Conservation (phyloP, 2,797 vertebrate genomes). For the Avahi laniger region DNA sequence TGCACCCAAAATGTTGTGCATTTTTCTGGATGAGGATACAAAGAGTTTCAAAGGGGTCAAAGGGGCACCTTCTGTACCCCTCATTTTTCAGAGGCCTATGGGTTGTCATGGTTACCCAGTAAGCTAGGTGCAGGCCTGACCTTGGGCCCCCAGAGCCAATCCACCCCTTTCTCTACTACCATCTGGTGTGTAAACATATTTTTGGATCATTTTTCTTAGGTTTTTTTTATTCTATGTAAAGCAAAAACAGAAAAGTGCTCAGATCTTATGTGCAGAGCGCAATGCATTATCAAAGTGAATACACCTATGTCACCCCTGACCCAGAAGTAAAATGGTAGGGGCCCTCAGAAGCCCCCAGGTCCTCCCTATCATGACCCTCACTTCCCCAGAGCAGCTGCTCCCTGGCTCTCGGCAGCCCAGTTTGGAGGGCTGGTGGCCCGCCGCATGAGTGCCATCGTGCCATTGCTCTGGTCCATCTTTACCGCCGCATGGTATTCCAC, state of each 20-base stretch:
- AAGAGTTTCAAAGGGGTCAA: background rate
- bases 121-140: background rate
- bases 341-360: background rate
- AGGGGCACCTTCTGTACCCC: background rate
- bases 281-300: rapidly evolving
- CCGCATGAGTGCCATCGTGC: background rate
- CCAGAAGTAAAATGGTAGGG: too few relatives aligned
- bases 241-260: background rate
- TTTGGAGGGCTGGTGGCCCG: rapidly evolving
- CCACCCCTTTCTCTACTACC: rapidly evolving
- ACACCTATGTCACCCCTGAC: background rate
- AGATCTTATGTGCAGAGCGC: background rate
- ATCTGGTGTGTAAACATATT: background rate
- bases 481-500: rapidly evolving
- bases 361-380: rapidly evolving
- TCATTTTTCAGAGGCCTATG: background rate
- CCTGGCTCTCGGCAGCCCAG: background rate
- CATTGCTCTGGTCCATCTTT: rapidly evolving
- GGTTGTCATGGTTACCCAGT: background rate
- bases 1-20: rapidly evolving
- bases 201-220: background rate
- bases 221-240: background rate
- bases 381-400: background rate
- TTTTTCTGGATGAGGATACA: background rate
- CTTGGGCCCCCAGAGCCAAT: too few relatives aligned